Evolutionary conservation across 2,888 invertebrate species (phyloP), one percentile per base, ranked within the genome.

Genomic region (Xylota segnis): DNA sequence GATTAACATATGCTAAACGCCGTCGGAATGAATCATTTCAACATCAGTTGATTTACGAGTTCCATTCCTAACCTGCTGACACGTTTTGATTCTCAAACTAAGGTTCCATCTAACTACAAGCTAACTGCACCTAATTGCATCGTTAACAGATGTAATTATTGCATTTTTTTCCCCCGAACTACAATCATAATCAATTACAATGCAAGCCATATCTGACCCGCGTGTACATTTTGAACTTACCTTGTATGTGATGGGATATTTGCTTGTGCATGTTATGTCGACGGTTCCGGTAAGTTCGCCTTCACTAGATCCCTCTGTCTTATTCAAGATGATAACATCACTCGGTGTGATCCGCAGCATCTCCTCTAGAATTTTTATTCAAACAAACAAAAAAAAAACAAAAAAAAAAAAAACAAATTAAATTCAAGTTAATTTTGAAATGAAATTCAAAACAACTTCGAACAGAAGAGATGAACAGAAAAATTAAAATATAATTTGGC

Each of bases 241-340:
- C 94, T 96, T 96, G 90, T 94, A 96, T 9, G 95, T 95, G 32
- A 96, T 91, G 72, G 93, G 91, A 83, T 92, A 91, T 70, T 93
- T 93, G 77, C 96, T 95, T 89, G 94, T 94, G 90, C 97, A 97
- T 32, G 95, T 95, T 14, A 98, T 93, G 0, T 93, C 93, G 88
- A 96, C 94, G 40, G 94, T 94, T 61, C 96, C 95, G 1, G 94
- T 93, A 32, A 95, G 91, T 89, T 96, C 97, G 82, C 94, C 94
- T 58, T 94, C 95, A 45, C 87, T 90, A 9, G 65, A 71, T 58
- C 88, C 88, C 61, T 91, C 90, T 9, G 89, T 88, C 81, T 93
- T 94, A 87, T 94, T 93, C 90, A 97, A 97, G 61, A 94, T 91
- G 71, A 98, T 94, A 32, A 94, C 93, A 87, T 96, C 96, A 18